Conservation (phyloP, 2,888 invertebrate genomes). For the Callimorpha dominula region DNA sequence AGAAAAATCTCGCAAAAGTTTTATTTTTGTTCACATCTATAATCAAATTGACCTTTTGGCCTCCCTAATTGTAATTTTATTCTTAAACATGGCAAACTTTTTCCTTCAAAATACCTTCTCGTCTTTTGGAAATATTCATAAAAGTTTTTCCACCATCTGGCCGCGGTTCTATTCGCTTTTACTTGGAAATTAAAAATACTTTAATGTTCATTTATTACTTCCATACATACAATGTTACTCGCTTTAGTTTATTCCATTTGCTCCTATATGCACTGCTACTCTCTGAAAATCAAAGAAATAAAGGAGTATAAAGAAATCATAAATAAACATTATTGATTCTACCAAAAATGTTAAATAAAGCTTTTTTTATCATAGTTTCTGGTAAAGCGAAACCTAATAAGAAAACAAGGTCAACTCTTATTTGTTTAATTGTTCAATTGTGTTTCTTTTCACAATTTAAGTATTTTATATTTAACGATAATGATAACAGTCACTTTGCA, state of each 20-base stretch:
- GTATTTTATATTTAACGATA: too few species aligned
- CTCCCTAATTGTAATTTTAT: constrained; percentile 30
- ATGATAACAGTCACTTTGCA: too few species aligned
- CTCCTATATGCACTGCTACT: too few species aligned
- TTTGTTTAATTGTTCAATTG: too few species aligned
- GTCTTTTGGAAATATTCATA: constrained; percentile 11
- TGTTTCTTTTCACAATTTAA: too few species aligned
- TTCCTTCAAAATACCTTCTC: neutral
- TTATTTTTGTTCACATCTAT: constrained; percentile 34
- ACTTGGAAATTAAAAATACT: constrained; percentile 9
- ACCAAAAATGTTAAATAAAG: too few species aligned
- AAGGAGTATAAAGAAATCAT: too few species aligned
- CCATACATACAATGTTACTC: neutral
- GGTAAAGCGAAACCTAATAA: too few species aligned
- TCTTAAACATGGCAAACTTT: constrained; percentile 15
- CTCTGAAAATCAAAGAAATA: too few species aligned
- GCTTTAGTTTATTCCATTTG: neutral
- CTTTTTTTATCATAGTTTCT: too few species aligned
- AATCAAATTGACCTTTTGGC: constrained; percentile 42
- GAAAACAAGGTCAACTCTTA: too few species aligned
- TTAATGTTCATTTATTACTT: neutral
- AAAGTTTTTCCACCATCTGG: constrained; percentile 11
- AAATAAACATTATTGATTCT: too few species aligned
- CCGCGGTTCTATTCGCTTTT: neutral
- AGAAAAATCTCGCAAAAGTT: neutral